Evolutionary conservation across 2,888 invertebrate species (phyloP).

Genomic region (Calephelis perditalis): DNA sequence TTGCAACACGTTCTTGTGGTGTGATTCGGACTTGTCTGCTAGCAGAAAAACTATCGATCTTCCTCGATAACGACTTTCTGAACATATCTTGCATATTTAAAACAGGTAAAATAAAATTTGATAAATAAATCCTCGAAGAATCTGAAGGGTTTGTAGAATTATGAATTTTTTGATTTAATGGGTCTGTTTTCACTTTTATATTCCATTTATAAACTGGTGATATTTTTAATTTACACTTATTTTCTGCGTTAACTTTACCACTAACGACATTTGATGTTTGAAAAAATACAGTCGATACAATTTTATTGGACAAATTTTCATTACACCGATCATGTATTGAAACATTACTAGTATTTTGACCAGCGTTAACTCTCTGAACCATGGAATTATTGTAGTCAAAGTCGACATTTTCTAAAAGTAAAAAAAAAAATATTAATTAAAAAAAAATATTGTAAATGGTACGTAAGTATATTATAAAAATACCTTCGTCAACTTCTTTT

Average conservation of each 20-base stretch:
- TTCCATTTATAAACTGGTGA: neutral
- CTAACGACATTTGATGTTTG: neutral
- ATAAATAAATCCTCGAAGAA: neutral
- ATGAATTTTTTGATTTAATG: neutral
- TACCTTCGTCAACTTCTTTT: neutral
- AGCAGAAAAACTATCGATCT: conserved; percentile 14
- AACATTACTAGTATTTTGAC: neutral
- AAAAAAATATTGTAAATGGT: neutral
- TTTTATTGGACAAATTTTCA: neutral
- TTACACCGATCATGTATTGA: neutral
- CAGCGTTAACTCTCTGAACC: neutral
- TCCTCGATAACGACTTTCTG: conserved; percentile 15
- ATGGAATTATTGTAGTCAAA: neutral
- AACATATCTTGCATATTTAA: neutral
- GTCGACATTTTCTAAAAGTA: neutral
- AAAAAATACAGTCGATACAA: neutral
- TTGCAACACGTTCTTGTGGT: conserved; percentile 47
- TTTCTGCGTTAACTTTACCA: neutral
- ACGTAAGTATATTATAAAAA: neutral
- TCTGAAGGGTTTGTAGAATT: neutral
- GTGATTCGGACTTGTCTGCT: conserved; percentile 31
- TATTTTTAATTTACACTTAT: neutral
- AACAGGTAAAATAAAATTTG: neutral
- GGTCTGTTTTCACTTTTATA: neutral
- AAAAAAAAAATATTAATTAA: neutral